phyloP scores from a whole-genome alignment of 2,113 vertebrate species.

The Felis chaus region DNA sequence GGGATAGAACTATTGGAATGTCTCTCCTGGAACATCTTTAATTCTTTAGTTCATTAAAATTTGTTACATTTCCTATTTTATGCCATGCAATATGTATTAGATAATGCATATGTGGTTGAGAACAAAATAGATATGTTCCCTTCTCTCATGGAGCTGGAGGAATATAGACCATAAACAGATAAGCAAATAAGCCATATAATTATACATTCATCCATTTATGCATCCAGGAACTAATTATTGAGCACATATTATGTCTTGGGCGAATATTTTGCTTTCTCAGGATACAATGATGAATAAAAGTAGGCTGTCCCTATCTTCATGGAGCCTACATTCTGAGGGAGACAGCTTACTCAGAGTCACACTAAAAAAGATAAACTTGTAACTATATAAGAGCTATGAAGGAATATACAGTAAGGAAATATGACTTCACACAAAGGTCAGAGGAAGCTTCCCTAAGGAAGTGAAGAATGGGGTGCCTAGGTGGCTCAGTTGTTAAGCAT shows the following conservation, averaged over 20 bases:
- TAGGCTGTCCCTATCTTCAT: neutral
- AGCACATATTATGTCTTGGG: neutral
- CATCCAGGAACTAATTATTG: neutral
- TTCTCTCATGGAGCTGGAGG: neutral
- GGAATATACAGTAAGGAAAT: neutral
- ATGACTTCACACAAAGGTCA: neutral
- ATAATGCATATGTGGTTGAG: neutral
- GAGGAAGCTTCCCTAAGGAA: neutral
- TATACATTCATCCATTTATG: neutral
- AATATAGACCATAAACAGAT: neutral
- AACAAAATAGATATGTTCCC: neutral
- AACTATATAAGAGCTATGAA: neutral
- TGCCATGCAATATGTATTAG: neutral
- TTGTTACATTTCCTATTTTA: neutral
- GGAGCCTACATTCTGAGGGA: neutral
- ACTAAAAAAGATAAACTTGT: neutral
- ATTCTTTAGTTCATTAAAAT: constrained; percentile 9
- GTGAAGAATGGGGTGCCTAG: neutral
- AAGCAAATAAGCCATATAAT: neutral
- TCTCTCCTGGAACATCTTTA: neutral
- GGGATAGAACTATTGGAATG: neutral
- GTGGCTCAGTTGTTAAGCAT: no score
- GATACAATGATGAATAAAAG: neutral
- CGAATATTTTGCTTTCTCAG: neutral
- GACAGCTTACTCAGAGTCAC: neutral